These are phyloP conservation scores for Athalia circularis DNA, from an alignment of 2,888 invertebrate genomes.

Conservation along the genomic window DNA sequence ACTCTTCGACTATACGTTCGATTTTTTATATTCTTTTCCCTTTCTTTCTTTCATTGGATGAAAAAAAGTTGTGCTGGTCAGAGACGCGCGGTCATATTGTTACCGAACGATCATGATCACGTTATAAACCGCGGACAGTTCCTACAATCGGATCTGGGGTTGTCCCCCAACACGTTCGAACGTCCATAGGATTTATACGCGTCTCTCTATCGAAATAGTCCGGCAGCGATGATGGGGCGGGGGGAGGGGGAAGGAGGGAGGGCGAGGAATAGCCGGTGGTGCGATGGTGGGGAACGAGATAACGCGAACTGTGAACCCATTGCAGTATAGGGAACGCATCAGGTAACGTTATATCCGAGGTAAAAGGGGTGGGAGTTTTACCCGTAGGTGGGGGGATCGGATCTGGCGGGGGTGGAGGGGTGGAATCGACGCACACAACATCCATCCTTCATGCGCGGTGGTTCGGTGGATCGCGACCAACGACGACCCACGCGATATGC, in stretches of 20 bases:
- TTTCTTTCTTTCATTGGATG: background rate
- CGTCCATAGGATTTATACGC: too few species aligned
- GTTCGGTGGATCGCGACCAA: constrained; percentile 14
- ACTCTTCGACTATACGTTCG: too few species aligned
- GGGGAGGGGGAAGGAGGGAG: too few species aligned
- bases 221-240: too few species aligned
- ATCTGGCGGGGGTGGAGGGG: background rate
- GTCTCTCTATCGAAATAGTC: too few species aligned
- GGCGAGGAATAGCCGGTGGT: too few species aligned
- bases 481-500: background rate
- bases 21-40: too few species aligned
- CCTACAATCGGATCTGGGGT: background rate
- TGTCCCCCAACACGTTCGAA: background rate
- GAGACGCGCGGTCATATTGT: too few species aligned
- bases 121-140: background rate
- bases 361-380: background rate
- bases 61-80: background rate
- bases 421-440: constrained; percentile 18
- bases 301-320: too few species aligned
- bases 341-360: background rate
- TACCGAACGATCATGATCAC: background rate
- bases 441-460: constrained; percentile 27
- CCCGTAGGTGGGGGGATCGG: too few species aligned
- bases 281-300: too few species aligned
- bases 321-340: too few species aligned